Evolutionary conservation across 2,888 invertebrate genomes (phyloP).

Genomic region (Temnothorax unifasciatus): DNA sequence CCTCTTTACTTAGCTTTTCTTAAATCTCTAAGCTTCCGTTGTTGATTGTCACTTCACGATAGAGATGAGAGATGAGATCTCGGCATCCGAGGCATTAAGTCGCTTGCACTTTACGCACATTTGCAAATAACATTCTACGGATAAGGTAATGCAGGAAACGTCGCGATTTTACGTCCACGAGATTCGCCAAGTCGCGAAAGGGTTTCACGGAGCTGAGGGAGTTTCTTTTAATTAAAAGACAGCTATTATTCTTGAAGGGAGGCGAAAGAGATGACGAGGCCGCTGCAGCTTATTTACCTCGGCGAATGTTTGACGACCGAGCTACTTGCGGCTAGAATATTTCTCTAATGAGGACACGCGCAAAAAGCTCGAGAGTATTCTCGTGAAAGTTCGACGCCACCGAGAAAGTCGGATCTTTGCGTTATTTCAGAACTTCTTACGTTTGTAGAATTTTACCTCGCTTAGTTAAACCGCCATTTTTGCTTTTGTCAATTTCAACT

Average conservation of each 20-base stretch:
- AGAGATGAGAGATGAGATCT: conserved; percentile 54
- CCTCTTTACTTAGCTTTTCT: conserved; percentile 38
- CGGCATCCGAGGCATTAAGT: conserved; percentile 79
- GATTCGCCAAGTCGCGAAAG: conserved; percentile 26
- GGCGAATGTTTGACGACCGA: conserved; percentile 8
- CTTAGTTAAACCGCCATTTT: neutral
- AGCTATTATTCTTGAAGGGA: conserved; percentile 64
- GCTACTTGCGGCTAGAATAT: conserved; percentile 34
- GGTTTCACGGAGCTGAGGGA: conserved; percentile 1
- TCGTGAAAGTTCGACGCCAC: conserved; percentile 19
- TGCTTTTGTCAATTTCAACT: neutral
- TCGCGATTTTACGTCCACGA: conserved; percentile 58
- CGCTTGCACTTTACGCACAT: conserved; percentile 71
- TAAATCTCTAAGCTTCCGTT: conserved; percentile 63
- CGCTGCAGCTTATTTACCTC: conserved; percentile 25
- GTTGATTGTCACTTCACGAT: conserved; percentile 59
- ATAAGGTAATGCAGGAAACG: conserved; percentile 63
- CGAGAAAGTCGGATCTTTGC: conserved; percentile 25
- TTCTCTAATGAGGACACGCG: conserved; percentile 25
- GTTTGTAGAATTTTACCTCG: conserved; percentile 15
- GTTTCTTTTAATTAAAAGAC: conserved; percentile 71
- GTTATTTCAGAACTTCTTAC: conserved; percentile 16
- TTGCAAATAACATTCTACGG: conserved; percentile 60
- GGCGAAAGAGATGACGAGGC: neutral
- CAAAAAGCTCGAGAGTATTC: conserved; percentile 22